Conservation (phyloP, 2,888 invertebrate genomes). For the Drosophila dives region DNA sequence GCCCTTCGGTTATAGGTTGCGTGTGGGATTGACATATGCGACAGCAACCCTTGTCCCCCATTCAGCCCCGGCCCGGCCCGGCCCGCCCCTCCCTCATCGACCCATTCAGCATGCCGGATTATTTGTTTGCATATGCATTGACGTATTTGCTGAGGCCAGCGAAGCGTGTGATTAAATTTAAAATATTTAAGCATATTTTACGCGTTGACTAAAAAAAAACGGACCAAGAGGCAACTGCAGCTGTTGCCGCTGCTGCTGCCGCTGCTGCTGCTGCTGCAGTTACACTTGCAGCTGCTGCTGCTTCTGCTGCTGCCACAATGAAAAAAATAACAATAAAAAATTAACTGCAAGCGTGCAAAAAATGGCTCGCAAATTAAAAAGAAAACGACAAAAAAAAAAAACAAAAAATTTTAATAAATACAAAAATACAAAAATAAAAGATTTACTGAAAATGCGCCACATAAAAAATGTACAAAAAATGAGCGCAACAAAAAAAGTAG, state of each 20-base stretch:
- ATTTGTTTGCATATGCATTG: conserved; percentile 79
- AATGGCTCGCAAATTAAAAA: conserved; percentile 75
- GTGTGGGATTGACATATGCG: neutral
- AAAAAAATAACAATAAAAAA: conserved; percentile 69
- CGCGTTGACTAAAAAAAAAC: conserved; percentile 73
- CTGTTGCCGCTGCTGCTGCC: conserved; percentile 5
- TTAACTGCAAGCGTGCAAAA: conserved; percentile 62
- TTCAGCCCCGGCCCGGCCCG: neutral
- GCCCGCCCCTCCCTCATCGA: neutral
- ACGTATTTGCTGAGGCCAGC: conserved; percentile 73
- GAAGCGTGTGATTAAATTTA: conserved; percentile 78
- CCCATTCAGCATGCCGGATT: conserved; percentile 32
- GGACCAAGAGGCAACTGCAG: conserved; percentile 56
- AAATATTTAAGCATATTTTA: conserved; percentile 80
- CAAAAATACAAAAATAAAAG: conserved; percentile 11
- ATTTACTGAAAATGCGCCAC: conserved; percentile 52
- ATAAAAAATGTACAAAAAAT: conserved; percentile 57
- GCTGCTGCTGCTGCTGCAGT: conserved; percentile 5
- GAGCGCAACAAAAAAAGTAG: conserved; percentile 30
- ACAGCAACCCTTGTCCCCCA: neutral
- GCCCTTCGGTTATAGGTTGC: neutral
- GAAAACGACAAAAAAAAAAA: conserved; percentile 62
- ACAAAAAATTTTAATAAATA: conserved; percentile 21
- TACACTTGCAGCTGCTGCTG: neutral
- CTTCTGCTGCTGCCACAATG: conserved; percentile 42